A percentile compares a stretch with the other conserved stretches of the same genome.
These are phyloP conservation scores for Trogon surrucura DNA, from an alignment of 2,113 vertebrate species.

Conservation along the genomic window DNA sequence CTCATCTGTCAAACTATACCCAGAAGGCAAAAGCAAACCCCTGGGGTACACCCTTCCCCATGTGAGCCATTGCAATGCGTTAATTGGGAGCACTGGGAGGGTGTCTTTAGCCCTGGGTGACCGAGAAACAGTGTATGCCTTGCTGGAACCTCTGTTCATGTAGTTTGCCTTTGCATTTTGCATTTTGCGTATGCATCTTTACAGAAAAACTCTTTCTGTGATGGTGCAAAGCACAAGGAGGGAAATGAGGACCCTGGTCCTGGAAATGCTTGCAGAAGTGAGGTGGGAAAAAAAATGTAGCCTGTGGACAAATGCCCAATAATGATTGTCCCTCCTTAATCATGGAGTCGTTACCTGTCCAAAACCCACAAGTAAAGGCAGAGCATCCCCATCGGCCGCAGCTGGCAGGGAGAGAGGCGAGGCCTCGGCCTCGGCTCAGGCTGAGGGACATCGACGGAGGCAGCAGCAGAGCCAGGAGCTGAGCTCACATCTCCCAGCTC, in stretches of 20 bases:
- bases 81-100: background rate
- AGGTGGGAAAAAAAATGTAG: background rate
- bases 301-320: background rate
- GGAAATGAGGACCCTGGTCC: accelerated
- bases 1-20: background rate
- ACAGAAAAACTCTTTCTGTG: background rate
- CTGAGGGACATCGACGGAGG: background rate
- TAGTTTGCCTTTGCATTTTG: background rate
- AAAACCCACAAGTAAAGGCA: background rate
- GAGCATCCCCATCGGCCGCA: background rate
- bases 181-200: background rate
- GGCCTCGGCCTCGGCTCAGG: background rate
- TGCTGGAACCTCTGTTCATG: accelerated
- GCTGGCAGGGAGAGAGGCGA: background rate
- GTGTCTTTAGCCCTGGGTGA: background rate
- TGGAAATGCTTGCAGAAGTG: accelerated
- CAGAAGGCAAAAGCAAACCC: background rate
- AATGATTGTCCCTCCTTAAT: accelerated
- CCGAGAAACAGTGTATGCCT: accelerated
- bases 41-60: background rate
- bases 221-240: background rate
- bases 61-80: accelerated
- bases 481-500: slow-evolving; percentile 67
- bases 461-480: slow-evolving; percentile 38
- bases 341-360: accelerated